Conservation (phyloP, 64 coral and sea anemone genomes). For the Catalaphyllia jardinei region DNA sequence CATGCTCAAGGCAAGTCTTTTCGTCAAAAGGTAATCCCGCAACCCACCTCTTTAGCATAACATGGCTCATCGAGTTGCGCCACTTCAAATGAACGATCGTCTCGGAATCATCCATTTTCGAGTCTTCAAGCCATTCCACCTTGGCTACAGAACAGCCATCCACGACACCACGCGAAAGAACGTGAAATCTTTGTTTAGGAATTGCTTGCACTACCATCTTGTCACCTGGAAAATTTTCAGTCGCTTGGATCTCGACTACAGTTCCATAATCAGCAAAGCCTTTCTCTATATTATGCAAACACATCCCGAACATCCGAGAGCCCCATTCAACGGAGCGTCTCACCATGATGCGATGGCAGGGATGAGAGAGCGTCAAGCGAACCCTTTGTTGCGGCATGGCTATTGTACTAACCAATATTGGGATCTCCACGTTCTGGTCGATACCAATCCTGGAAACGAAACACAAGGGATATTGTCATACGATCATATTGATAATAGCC, state of each 20-base stretch:
- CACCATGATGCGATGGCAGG: constrained; percentile 76
- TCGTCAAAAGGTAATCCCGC: constrained; percentile 43
- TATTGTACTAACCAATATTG: constrained; percentile 85
- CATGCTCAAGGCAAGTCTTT: constrained; percentile 62
- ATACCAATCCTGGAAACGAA: constrained; percentile 52
- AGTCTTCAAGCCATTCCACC: constrained; percentile 77
- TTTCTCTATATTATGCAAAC: constrained; percentile 22
- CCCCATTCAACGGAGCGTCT: constrained; percentile 84
- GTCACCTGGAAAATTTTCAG: constrained; percentile 62
- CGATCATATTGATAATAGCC: too few relatives aligned
- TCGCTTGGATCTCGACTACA: constrained; percentile 75
- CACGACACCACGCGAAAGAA: constrained; percentile 47
- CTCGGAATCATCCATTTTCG: constrained; percentile 40
- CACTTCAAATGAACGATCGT: constrained; percentile 38
- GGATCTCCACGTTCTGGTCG: constrained; percentile 52
- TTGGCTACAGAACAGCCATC: constrained; percentile 80
- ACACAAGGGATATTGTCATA: not conserved
- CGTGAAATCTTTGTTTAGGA: constrained; percentile 59
- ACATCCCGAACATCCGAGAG: constrained; percentile 85
- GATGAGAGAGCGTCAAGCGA: constrained; percentile 76
- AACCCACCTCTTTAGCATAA: constrained; percentile 71
- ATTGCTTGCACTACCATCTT: constrained; percentile 72
- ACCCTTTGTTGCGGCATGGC: constrained; percentile 61
- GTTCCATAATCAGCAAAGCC: constrained; percentile 69
- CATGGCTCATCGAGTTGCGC: constrained; percentile 40